Percentiles rank a stretch among this genome's conserved stretches.
Evolutionary conservation across 2,888 invertebrate genomes (phyloP).

Genomic region (Apantesis nais): DNA sequence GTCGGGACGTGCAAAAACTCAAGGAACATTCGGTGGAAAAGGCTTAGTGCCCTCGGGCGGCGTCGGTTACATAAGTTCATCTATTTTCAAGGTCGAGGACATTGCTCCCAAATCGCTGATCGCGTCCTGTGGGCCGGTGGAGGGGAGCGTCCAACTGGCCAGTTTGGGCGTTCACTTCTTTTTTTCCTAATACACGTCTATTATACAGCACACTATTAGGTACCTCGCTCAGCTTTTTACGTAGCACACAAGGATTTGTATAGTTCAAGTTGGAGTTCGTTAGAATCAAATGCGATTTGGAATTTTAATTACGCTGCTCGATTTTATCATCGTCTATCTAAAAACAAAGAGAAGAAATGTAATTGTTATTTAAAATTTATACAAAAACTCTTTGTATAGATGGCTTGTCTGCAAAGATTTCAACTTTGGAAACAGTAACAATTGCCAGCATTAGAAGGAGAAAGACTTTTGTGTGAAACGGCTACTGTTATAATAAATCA

Average conservation of each 20-base stretch:
- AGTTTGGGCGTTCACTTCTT: constrained; percentile 77
- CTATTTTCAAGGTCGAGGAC: constrained; percentile 85
- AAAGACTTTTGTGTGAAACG: constrained; percentile 42
- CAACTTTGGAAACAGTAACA: constrained; percentile 38
- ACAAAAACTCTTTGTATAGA: constrained; percentile 35
- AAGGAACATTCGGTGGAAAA: constrained; percentile 79
- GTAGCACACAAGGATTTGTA: constrained; percentile 38
- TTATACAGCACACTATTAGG: constrained; percentile 45
- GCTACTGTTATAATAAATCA: constrained; percentile 69
- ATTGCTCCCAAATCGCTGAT: constrained; percentile 84
- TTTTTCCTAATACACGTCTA: constrained; percentile 68
- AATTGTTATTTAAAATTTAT: constrained; percentile 39
- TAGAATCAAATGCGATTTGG: constrained; percentile 36
- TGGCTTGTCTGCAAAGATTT: constrained; percentile 29
- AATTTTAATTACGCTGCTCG: constrained; percentile 45
- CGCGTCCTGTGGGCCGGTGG: constrained; percentile 73
- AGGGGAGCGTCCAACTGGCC: constrained; percentile 69
- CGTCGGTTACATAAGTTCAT: constrained; percentile 83
- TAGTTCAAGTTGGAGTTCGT: constrained; percentile 31
- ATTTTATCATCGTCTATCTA: constrained; percentile 32
- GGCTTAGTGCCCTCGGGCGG: constrained; percentile 72
- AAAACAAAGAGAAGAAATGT: constrained; percentile 41
- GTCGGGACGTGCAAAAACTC: constrained; percentile 78
- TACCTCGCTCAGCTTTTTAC: constrained; percentile 45
- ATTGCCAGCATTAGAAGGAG: constrained; percentile 33